Conservation (phyloP, 2,797 vertebrate genomes). For the Diglossa cyanea region DNA sequence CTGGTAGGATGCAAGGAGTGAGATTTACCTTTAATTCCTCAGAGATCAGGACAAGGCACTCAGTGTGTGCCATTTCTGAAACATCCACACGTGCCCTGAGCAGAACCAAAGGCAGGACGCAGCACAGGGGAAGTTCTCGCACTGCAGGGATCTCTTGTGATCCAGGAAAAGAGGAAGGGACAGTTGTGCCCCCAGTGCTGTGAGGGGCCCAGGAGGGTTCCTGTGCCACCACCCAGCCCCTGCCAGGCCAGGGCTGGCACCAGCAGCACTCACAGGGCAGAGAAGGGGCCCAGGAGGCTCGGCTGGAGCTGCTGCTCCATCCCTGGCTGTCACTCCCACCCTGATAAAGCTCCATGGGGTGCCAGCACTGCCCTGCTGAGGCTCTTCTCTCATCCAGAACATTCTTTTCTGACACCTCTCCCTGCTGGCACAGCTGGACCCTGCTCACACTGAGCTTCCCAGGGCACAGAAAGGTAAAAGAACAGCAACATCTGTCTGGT, state of each 20-base stretch:
- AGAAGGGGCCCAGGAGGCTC: neutral
- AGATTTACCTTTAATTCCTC: neutral
- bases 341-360: neutral
- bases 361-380: no score
- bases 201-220: accelerated
- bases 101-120: neutral
- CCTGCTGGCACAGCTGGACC: neutral
- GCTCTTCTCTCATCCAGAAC: neutral
- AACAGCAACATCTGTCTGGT: accelerated
- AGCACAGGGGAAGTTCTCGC: accelerated
- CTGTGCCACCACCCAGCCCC: neutral
- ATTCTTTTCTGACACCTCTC: neutral
- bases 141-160: neutral
- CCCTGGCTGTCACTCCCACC: neutral
- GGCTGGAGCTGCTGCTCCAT: neutral
- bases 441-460: neutral
- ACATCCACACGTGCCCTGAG: neutral
- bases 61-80: accelerated
- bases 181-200: neutral
- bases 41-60: accelerated
- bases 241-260: neutral
- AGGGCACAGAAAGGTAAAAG: accelerated
- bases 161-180: neutral
- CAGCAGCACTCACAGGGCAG: neutral
- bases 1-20: accelerated